phyloP scores from a whole-genome alignment of 2,113 vertebrate genomes.

The Gambusia affinis region DNA sequence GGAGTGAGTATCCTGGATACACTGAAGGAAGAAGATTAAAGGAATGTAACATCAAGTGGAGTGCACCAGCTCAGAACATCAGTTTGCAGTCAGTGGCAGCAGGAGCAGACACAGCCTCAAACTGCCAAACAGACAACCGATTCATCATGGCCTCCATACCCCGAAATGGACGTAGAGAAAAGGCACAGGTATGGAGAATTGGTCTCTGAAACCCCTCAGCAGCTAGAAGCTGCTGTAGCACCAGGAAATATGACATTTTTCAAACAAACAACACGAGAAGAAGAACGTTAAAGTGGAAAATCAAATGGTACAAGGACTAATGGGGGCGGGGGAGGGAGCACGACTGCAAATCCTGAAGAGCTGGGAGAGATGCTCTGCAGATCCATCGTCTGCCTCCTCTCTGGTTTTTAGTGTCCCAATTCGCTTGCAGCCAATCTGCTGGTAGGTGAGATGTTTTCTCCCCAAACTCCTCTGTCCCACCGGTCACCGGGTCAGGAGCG shows the following conservation, averaged over 20 bases:
- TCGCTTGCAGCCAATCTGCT: conserved; percentile 43
- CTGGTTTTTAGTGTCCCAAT: conserved; percentile 48
- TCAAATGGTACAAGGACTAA: conserved; percentile 53
- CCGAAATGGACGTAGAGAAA: conserved; percentile 73
- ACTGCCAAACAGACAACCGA: conserved; percentile 20
- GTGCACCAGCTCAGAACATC: conserved; percentile 37
- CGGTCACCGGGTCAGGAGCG: conserved; percentile 40
- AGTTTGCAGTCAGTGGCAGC: conserved; percentile 48
- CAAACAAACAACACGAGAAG: conserved; percentile 39
- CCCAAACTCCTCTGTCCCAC: conserved; percentile 39
- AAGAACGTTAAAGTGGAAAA: conserved; percentile 32
- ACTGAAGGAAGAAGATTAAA: conserved; percentile 45
- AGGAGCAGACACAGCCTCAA: conserved; percentile 24
- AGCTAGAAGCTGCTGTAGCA: conserved; percentile 72
- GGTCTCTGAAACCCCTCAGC: conserved; percentile 64
- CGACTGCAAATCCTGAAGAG: conserved; percentile 57
- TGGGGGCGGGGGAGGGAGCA: conserved; percentile 49
- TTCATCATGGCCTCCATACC: conserved; percentile 58
- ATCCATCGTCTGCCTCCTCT: conserved; percentile 21
- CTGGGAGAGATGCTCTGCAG: conserved; percentile 51
- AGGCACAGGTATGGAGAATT: conserved; percentile 82
- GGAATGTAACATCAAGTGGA: conserved; percentile 71
- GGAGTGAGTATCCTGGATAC: conserved; percentile 48
- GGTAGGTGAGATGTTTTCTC: conserved; percentile 51
- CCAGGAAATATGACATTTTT: conserved; percentile 68